phyloP scores from a whole-genome alignment of 2,797 vertebrate species.

The Syndactyla subalaris region DNA sequence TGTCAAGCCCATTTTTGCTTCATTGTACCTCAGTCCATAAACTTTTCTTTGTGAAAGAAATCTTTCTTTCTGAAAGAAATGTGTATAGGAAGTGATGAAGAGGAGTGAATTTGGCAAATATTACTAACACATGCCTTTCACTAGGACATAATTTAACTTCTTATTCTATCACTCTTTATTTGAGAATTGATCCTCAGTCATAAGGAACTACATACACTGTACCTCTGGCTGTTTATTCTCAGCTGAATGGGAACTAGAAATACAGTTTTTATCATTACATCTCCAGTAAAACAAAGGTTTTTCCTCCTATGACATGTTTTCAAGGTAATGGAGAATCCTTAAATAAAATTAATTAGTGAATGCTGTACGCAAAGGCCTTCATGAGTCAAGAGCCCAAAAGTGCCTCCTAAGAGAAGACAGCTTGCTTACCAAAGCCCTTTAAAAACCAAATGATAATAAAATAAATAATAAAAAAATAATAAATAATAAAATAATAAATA shows the following conservation, averaged over 20 bases:
- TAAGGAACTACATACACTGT: background rate
- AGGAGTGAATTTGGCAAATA: background rate
- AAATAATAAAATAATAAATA: too few relatives aligned
- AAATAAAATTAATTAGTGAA: background rate
- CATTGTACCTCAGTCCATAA: background rate
- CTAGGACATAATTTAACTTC: background rate
- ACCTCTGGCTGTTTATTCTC: background rate
- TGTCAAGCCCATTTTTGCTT: background rate
- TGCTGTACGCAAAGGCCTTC: background rate
- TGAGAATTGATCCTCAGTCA: background rate
- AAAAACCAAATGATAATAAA: background rate
- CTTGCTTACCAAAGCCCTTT: background rate
- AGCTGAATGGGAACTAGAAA: background rate
- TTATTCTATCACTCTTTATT: background rate
- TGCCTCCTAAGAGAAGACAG: background rate
- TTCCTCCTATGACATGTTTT: background rate
- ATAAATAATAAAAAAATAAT: too few relatives aligned
- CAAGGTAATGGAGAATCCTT: background rate
- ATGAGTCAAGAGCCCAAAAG: background rate
- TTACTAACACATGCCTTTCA: background rate
- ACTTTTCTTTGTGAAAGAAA: background rate
- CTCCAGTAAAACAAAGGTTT: background rate
- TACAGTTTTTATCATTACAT: background rate
- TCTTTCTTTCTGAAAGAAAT: background rate
- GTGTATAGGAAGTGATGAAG: background rate